These are phyloP conservation scores for Nerophis ophidion DNA, from an alignment of 2,113 vertebrate genomes.

Conservation along the genomic window DNA sequence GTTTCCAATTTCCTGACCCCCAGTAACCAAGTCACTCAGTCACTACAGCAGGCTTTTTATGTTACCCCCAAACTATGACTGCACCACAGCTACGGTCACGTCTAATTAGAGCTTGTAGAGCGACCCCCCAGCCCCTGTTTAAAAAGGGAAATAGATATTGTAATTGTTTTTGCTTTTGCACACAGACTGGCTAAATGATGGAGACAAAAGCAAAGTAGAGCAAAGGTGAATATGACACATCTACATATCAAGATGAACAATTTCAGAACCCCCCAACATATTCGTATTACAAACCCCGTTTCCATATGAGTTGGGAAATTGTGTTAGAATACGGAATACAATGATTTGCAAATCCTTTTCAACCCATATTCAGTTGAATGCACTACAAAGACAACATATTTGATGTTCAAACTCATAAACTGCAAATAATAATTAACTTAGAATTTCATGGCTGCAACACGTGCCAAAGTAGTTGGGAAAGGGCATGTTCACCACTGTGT, in stretches of 20 bases:
- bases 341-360: too few species aligned
- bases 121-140: constrained; percentile 28
- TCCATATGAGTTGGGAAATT: too few species aligned
- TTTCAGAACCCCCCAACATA: constrained; percentile 22
- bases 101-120: constrained; percentile 42
- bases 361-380: too few species aligned
- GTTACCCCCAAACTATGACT: constrained; percentile 42
- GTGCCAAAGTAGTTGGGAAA: too few species aligned
- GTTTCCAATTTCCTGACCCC: constrained; percentile 19
- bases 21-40: constrained; percentile 24
- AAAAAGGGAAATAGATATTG: constrained; percentile 49
- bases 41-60: background rate
- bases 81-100: constrained; percentile 43
- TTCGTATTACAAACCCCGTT: too few species aligned
- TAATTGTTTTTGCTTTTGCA: constrained; percentile 39
- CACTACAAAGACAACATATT: too few species aligned
- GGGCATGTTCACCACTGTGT: too few species aligned
- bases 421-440: too few species aligned
- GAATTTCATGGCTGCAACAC: too few species aligned
- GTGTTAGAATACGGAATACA: too few species aligned
- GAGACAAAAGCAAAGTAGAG: constrained; percentile 56
- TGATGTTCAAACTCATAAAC: too few species aligned
- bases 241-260: constrained; percentile 4
- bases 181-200: constrained; percentile 35
- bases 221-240: constrained; percentile 50